Base-by-base conservation (phyloP, 1,140 invertebrate species). In the Tenebrio molitor region DNA sequence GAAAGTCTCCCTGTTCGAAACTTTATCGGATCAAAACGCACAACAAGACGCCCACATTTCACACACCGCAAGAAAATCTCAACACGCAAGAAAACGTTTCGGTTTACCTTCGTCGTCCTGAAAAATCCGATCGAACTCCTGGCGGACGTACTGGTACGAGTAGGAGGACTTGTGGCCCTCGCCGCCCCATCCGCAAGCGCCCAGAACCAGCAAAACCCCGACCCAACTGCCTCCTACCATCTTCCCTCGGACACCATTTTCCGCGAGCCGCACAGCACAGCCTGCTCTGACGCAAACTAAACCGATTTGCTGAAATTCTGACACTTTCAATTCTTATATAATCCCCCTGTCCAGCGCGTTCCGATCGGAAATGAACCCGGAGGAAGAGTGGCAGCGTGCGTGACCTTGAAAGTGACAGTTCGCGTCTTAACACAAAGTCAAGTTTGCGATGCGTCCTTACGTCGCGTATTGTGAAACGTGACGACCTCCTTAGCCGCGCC, bases 291-390 rank as follows among this genome's bases (percentile, higher is more conserved):
- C n/a, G 23, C 50, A 58, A 25, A 25, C 50, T 25, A 17, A 58
- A 25, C 50, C 50, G 50, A 58, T 58, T 58, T 58, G 50, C 21
- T 58, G 21, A 58, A 58, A 58, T 58, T 58, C 21, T 58, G 21
- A 29, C 50, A 58, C 50, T 58, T 58, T 58, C 50, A 58, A 58
- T 58, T 58, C 50, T 58, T 58, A 58, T 58, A 58, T 58, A 58
- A 58, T 17, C 19, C 50, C 50, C 50, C 44, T 50, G n/a, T 50
- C 44, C 44, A 50, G 29, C 29, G 10, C 29, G 4, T 19, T 50
- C 19, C 17, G 1, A 50, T 19, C 15, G 5, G 2, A 50, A 10
- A 21, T 21, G n/a, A 8, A 8, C 12, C 8, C 17, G 42, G 17
- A 7, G 7, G 12, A 15, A 15, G 42, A 46, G 16, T 16, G 16